These are phyloP conservation scores for Fragum whitleyi DNA, from an alignment of 2,888 invertebrate genomes.

Conservation along the genomic window DNA sequence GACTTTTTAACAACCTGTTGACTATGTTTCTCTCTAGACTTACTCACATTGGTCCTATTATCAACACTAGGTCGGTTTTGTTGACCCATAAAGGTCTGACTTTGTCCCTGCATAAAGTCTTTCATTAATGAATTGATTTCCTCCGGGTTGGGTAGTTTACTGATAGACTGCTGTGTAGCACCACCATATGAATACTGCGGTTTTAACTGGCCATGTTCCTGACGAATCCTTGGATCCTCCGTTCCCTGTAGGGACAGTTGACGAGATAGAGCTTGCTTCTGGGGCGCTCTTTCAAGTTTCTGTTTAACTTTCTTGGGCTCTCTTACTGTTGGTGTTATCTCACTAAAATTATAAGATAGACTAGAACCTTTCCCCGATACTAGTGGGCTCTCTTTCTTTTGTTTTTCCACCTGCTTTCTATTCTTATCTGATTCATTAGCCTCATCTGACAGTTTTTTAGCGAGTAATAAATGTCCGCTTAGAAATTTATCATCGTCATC, in stretches of 20 bases:
- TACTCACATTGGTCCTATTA: neutral
- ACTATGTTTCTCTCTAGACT: neutral
- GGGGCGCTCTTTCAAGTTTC: constrained; percentile 29
- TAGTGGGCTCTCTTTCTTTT: constrained; percentile 1
- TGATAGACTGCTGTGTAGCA: neutral
- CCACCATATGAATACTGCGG: constrained; percentile 58
- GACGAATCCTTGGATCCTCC: constrained; percentile 90
- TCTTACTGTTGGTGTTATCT: neutral
- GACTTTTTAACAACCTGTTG: constrained; percentile 1
- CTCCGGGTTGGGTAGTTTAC: neutral
- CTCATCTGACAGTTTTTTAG: constrained; percentile 85
- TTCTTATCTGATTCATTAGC: constrained; percentile 79
- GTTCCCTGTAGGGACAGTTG: constrained; percentile 89
- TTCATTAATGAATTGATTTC: constrained; percentile 37
- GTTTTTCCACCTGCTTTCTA: constrained; percentile 39
- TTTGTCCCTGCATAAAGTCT: constrained; percentile 56
- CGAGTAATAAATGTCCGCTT: constrained; percentile 85
- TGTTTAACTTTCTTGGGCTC: constrained; percentile 17
- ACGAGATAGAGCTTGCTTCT: constrained; percentile 59
- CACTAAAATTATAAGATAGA: constrained; percentile 25
- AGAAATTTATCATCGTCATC: constrained; percentile 65
- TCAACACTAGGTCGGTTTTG: neutral
- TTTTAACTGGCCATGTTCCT: constrained; percentile 38
- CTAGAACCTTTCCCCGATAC: neutral
- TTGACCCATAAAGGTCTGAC: neutral